Percentiles rank a stretch among this genome's conserved stretches.
These are phyloP conservation scores for Oophaga pumilio DNA, from an alignment of 2,113 vertebrate genomes.

Conservation along the genomic window DNA sequence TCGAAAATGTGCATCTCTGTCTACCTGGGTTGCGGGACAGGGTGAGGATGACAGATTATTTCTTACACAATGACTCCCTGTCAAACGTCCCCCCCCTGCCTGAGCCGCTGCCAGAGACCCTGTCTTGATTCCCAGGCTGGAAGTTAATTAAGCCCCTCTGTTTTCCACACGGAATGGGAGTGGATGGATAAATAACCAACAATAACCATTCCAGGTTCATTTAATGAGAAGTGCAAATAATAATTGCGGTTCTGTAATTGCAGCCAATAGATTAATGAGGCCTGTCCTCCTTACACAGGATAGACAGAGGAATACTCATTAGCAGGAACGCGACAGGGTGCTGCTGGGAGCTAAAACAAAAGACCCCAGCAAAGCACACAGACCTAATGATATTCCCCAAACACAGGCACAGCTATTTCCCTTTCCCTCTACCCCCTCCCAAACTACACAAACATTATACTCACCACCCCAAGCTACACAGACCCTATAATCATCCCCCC, in stretches of 20 bases:
- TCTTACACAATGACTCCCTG: not conserved
- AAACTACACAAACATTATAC: not conserved
- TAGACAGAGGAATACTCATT: slow-evolving; percentile 58
- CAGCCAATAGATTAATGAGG: slow-evolving; percentile 58
- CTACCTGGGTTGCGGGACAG: slow-evolving; percentile 27
- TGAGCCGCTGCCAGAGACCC: not conserved
- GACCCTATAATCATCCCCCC: too few species aligned
- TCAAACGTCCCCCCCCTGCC: not conserved
- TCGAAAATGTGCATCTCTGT: slow-evolving; percentile 26
- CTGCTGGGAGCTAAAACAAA: slow-evolving; percentile 47
- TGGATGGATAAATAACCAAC: slow-evolving; percentile 58
- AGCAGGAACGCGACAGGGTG: slow-evolving; percentile 46
- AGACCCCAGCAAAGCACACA: slow-evolving; percentile 44
- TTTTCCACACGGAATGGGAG: slow-evolving; percentile 52
- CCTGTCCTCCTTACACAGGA: slow-evolving; percentile 55
- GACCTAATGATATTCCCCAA: slow-evolving; percentile 42
- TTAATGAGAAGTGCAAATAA: slow-evolving; percentile 59
- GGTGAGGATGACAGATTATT: slow-evolving; percentile 31
- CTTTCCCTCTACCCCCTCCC: not conserved
- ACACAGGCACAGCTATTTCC: not conserved
- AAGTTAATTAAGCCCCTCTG: slow-evolving; percentile 54
- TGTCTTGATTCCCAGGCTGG: slow-evolving; percentile 37
- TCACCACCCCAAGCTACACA: too few species aligned
- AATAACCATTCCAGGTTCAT: slow-evolving; percentile 55
- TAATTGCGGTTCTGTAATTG: slow-evolving; percentile 57